These are phyloP conservation scores for Machimus rusticus DNA, from an alignment of 2,888 invertebrate species.

Conservation along the genomic window DNA sequence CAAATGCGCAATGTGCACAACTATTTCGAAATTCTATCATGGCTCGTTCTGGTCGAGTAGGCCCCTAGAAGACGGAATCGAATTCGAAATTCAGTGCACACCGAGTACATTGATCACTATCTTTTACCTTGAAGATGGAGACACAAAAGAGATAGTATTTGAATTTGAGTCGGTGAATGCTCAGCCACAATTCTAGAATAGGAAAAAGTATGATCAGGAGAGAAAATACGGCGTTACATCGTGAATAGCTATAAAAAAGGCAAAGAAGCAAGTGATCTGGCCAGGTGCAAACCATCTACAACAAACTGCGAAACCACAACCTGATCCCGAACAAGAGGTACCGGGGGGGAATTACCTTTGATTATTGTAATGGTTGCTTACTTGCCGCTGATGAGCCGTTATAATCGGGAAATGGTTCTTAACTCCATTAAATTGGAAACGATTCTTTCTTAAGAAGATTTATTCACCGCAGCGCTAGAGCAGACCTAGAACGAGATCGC, in stretches of 20 bases:
- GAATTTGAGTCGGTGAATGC: not conserved
- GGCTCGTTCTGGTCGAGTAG: not conserved
- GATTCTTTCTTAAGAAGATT: not conserved
- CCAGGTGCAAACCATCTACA: not conserved
- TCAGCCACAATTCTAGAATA: not conserved
- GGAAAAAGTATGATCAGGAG: not conserved
- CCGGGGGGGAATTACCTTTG: not conserved
- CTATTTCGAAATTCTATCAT: constrained; percentile 1
- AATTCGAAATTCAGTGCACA: not conserved
- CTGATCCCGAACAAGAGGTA: not conserved
- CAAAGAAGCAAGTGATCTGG: not conserved
- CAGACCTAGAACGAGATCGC: not conserved
- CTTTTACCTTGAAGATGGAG: not conserved
- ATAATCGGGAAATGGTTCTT: constrained; percentile 15
- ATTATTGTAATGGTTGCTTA: constrained; percentile 24
- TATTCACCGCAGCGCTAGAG: not conserved
- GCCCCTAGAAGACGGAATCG: not conserved
- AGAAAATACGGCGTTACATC: not conserved
- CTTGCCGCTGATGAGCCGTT: constrained; percentile 8
- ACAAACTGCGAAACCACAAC: not conserved
- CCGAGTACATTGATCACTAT: constrained; percentile 2
- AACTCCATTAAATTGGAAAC: constrained; percentile 21
- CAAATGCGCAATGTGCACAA: not conserved
- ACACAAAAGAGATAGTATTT: not conserved
- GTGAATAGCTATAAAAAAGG: not conserved